Conservation (phyloP, 1,140 invertebrate species). For the Druon quercuslanigerum region DNA sequence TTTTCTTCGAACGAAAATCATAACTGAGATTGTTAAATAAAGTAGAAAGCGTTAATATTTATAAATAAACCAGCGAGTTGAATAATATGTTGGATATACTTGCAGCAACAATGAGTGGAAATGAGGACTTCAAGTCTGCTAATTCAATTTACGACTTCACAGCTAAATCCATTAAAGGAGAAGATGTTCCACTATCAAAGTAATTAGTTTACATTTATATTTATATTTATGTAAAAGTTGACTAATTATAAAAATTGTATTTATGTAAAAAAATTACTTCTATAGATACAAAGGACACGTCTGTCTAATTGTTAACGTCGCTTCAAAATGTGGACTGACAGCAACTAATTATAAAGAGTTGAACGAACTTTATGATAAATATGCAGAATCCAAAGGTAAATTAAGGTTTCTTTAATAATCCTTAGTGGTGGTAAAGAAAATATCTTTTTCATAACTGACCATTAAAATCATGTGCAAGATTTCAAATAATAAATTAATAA, state of each 20-base stretch:
- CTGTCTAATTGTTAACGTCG: constrained; percentile 90
- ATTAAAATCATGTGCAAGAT: too few relatives aligned
- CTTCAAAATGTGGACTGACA: constrained; percentile 91
- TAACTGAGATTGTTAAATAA: too few relatives aligned
- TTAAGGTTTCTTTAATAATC: background rate
- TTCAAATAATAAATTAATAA: too few relatives aligned
- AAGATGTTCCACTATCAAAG: constrained; percentile 83
- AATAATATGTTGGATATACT: constrained; percentile 33
- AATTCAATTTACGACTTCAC: constrained; percentile 87
- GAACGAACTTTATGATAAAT: constrained; percentile 85
- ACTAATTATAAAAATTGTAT: background rate
- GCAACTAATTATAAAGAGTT: constrained; percentile 88
- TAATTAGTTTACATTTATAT: constrained; percentile 49
- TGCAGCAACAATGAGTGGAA: constrained; percentile 67
- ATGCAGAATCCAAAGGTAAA: constrained; percentile 78
- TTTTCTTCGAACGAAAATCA: too few relatives aligned
- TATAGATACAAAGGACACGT: constrained; percentile 83
- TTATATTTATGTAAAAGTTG: constrained; percentile 1
- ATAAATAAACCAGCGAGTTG: too few relatives aligned
- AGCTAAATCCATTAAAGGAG: constrained; percentile 84
- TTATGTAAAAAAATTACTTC: constrained; percentile 34
- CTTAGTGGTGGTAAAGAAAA: too few relatives aligned
- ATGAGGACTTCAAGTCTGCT: constrained; percentile 80
- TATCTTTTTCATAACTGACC: too few relatives aligned
- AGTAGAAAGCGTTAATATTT: too few relatives aligned